Conservation (phyloP, 2,888 invertebrate species). For the Mycogona germanica region DNA sequence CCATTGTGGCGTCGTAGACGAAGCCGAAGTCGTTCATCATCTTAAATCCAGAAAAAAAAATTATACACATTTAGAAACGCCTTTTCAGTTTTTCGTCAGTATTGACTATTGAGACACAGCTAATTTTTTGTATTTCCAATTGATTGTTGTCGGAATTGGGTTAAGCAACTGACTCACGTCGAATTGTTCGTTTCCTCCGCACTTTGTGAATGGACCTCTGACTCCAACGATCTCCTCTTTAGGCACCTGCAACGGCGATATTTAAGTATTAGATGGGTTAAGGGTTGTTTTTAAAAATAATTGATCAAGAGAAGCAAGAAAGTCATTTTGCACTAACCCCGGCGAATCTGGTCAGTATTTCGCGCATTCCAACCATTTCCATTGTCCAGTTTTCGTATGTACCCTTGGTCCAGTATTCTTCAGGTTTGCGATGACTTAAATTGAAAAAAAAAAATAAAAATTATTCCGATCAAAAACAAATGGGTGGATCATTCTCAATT, state of each 20-base stretch:
- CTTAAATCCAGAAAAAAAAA: slow-evolving; percentile 35
- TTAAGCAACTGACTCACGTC: slow-evolving; percentile 44
- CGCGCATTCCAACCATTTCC: slow-evolving; percentile 88
- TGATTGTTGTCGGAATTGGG: too few species aligned
- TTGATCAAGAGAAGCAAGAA: too few species aligned
- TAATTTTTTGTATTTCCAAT: too few species aligned
- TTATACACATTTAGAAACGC: background rate
- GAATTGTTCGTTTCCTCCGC: slow-evolving; percentile 84
- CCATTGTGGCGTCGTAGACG: slow-evolving; percentile 84
- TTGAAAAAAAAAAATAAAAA: slow-evolving; percentile 6
- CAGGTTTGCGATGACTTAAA: slow-evolving; percentile 20
- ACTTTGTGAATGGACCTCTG: slow-evolving; percentile 78
- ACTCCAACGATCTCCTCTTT: slow-evolving; percentile 71
- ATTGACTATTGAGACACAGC: too few species aligned
- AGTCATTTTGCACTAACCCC: too few species aligned
- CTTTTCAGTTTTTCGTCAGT: too few species aligned
- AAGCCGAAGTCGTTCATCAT: slow-evolving; percentile 85
- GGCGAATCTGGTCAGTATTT: slow-evolving; percentile 66
- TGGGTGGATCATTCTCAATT: too few species aligned
- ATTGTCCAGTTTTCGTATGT: slow-evolving; percentile 81
- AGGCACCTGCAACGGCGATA: too few species aligned
- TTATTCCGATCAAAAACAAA: too few species aligned
- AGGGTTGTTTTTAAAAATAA: too few species aligned
- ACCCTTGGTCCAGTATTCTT: slow-evolving; percentile 19
- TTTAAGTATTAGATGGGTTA: too few species aligned